These are phyloP conservation scores for Dendrolimus punctatus DNA, from an alignment of 1,140 invertebrate species.

Conservation along the genomic window DNA sequence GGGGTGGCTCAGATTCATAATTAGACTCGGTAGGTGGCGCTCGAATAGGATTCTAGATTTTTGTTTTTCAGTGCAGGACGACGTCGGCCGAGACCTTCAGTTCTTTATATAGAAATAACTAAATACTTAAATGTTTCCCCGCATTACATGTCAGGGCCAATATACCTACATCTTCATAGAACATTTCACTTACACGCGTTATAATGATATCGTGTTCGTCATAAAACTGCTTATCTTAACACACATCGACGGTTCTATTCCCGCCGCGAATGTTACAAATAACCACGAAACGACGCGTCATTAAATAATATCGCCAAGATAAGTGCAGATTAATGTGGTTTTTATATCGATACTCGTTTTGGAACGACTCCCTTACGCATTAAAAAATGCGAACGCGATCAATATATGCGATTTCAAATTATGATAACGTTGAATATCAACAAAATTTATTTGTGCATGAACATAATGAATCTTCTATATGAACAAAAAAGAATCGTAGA, in stretches of 20 bases:
- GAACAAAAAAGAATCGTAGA: too few species aligned
- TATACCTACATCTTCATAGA: neutral
- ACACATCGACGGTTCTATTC: constrained; percentile 38
- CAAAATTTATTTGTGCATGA: too few species aligned
- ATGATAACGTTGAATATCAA: constrained; percentile 16
- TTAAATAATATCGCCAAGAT: constrained; percentile 65
- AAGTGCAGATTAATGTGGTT: constrained; percentile 66
- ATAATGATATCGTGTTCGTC: constrained; percentile 18
- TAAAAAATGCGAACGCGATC: constrained; percentile 41
- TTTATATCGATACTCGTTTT: constrained; percentile 58
- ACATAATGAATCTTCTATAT: too few species aligned
- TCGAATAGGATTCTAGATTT: neutral
- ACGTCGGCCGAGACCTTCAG: too few species aligned
- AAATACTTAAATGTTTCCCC: neutral
- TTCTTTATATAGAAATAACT: too few species aligned
- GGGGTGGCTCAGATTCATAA: too few species aligned
- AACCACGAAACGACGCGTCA: constrained; percentile 59
- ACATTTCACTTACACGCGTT: constrained; percentile 25
- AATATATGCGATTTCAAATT: constrained; percentile 40
- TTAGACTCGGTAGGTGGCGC: too few species aligned
- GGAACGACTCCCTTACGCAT: constrained; percentile 45
- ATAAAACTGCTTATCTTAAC: constrained; percentile 41
- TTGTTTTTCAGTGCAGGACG: neutral
- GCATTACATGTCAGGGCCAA: neutral
- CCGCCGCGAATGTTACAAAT: constrained; percentile 58